Conservation (phyloP, 2,888 invertebrate genomes). For the Neocrepidodera transversa region DNA sequence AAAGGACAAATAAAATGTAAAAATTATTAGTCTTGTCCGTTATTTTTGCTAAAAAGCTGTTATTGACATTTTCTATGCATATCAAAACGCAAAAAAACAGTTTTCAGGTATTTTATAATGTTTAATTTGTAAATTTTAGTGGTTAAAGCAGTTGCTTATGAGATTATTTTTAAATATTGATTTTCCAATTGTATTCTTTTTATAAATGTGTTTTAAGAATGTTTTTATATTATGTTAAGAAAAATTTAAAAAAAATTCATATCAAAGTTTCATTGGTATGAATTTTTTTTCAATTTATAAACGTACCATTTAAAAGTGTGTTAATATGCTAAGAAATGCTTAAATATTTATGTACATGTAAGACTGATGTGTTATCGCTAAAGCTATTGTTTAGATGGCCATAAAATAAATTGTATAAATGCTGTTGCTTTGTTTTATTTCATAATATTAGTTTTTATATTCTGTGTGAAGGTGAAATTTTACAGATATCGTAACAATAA, state of each 20-base stretch:
- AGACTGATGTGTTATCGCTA: conserved; percentile 60
- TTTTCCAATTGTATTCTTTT: conserved; percentile 40
- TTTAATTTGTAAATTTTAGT: conserved; percentile 26
- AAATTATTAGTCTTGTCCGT: conserved; percentile 40
- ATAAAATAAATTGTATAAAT: conserved; percentile 59
- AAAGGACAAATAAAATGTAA: conserved; percentile 38
- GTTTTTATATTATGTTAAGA: conserved; percentile 39
- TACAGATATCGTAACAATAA: too few relatives aligned
- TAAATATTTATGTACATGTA: conserved; percentile 54
- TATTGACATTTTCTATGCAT: conserved; percentile 46
- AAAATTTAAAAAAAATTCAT: conserved; percentile 1
- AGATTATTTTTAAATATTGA: conserved; percentile 41
- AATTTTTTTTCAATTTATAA: conserved; percentile 12
- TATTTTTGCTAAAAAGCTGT: conserved; percentile 51
- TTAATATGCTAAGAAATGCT: conserved; percentile 48
- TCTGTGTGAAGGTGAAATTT: too few relatives aligned
- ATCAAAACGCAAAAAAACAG: conserved; percentile 40
- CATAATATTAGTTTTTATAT: too few relatives aligned
- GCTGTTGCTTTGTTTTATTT: conserved; percentile 20
- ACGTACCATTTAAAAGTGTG: conserved; percentile 31
- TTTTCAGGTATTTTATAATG: conserved; percentile 28
- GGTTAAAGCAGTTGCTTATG: conserved; percentile 38
- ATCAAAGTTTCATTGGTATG: not conserved
- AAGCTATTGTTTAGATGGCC: conserved; percentile 57
- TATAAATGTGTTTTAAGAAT: conserved; percentile 28